Conservation (phyloP, 2,797 vertebrate species). For the Sebastes minor region DNA sequence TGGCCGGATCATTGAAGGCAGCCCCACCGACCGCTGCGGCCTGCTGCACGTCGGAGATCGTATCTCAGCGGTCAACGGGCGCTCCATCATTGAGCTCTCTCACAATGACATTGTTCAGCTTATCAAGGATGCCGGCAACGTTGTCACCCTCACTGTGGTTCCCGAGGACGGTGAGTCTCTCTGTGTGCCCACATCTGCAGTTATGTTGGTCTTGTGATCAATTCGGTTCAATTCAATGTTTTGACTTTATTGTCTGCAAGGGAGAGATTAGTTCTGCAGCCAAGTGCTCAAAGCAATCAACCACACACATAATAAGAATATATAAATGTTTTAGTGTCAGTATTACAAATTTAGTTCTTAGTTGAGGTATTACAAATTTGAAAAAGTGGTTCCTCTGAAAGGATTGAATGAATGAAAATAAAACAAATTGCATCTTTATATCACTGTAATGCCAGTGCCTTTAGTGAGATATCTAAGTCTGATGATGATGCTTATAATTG, state of each 20-base stretch:
- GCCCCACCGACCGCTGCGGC: slow-evolving; percentile 94
- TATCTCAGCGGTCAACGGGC: slow-evolving; percentile 95
- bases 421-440: background rate
- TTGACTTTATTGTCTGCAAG: background rate
- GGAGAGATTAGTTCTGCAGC: background rate
- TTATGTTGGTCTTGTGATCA: background rate
- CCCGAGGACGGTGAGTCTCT: slow-evolving; percentile 91
- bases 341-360: slow-evolving; percentile 9
- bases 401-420: background rate
- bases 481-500: background rate
- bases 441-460: background rate
- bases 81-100: slow-evolving; percentile 93
- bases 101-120: slow-evolving; percentile 97
- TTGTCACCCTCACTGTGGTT: slow-evolving; percentile 93
- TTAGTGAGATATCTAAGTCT: background rate
- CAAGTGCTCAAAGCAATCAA: slow-evolving; percentile 13
- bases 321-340: slow-evolving; percentile 18
- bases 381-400: background rate
- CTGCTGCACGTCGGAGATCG: slow-evolving; percentile 95
- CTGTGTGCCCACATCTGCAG: background rate
- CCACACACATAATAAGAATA: background rate
- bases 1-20: slow-evolving; percentile 95
- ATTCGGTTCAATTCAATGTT: background rate
- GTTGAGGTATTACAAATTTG: background rate
- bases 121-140: slow-evolving; percentile 94